Evolutionary conservation across 1,140 invertebrate genomes (phyloP).

Genomic region (Tenebrio molitor): DNA sequence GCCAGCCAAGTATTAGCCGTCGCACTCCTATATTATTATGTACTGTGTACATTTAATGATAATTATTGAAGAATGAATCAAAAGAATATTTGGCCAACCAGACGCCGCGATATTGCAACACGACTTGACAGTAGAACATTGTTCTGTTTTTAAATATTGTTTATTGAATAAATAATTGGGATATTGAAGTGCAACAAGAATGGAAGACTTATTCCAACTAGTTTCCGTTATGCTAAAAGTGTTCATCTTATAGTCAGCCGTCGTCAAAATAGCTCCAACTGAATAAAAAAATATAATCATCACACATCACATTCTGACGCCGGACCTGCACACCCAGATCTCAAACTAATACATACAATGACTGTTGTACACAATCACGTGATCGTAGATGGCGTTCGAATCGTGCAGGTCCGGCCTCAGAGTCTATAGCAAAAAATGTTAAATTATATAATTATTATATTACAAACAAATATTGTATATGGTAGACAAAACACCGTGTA

Average conservation of each 20-base stretch:
- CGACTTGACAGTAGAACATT: slow-evolving; percentile 63
- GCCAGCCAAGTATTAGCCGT: slow-evolving; percentile 40
- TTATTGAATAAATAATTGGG: slow-evolving; percentile 59
- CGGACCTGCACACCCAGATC: slow-evolving; percentile 22
- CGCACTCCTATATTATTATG: slow-evolving; percentile 39
- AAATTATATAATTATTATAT: slow-evolving; percentile 62
- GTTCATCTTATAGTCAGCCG: slow-evolving; percentile 62
- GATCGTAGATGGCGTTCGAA: slow-evolving; percentile 1
- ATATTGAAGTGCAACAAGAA: slow-evolving; percentile 56
- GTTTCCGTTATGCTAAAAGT: slow-evolving; percentile 62
- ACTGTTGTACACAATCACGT: neutral
- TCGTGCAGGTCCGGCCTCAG: slow-evolving; percentile 9
- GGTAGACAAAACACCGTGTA: slow-evolving; percentile 61
- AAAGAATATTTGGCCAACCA: slow-evolving; percentile 56
- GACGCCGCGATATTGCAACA: slow-evolving; percentile 57
- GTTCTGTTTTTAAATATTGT: slow-evolving; percentile 66
- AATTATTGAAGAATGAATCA: slow-evolving; percentile 51
- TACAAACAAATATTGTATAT: slow-evolving; percentile 63
- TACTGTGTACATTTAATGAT: slow-evolving; percentile 53
- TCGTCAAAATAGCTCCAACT: slow-evolving; percentile 56
- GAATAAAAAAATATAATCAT: slow-evolving; percentile 56
- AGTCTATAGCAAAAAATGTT: slow-evolving; percentile 47
- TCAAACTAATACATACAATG: neutral
- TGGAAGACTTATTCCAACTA: slow-evolving; percentile 54
- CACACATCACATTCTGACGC: slow-evolving; percentile 43